A percentile compares a stretch with the other conserved stretches of the same genome.
These are phyloP conservation scores for Sebastiscus albofasciatus DNA, from an alignment of 2,797 vertebrate genomes.

Conservation along the genomic window DNA sequence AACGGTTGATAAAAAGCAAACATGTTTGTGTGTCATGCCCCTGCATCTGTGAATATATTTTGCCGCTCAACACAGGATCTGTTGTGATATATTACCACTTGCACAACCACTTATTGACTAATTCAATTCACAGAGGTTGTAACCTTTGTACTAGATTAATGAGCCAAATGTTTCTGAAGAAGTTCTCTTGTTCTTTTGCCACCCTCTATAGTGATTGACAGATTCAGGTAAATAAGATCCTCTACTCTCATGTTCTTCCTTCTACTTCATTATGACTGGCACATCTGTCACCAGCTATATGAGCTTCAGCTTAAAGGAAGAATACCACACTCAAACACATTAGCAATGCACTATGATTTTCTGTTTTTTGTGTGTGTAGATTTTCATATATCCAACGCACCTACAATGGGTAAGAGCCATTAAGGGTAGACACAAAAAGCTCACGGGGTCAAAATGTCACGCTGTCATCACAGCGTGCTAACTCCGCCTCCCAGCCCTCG, in stretches of 20 bases:
- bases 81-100: neutral
- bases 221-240: neutral
- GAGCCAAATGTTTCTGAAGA: neutral
- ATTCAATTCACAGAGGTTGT: neutral
- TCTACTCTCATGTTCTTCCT: neutral
- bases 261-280: neutral
- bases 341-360: neutral
- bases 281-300: neutral
- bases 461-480: too few relatives aligned
- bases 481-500: too few relatives aligned
- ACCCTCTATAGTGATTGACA: neutral
- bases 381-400: neutral
- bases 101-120: neutral
- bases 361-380: neutral
- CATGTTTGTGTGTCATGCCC: too few relatives aligned
- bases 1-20: neutral
- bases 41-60: neutral
- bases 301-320: neutral
- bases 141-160: neutral
- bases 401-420: neutral
- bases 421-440: too few relatives aligned
- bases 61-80: neutral
- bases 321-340: neutral
- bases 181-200: neutral
- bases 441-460: too few relatives aligned